These are phyloP conservation scores for Synodontis membranacea DNA, from an alignment of 2,113 vertebrate genomes.

Conservation along the genomic window DNA sequence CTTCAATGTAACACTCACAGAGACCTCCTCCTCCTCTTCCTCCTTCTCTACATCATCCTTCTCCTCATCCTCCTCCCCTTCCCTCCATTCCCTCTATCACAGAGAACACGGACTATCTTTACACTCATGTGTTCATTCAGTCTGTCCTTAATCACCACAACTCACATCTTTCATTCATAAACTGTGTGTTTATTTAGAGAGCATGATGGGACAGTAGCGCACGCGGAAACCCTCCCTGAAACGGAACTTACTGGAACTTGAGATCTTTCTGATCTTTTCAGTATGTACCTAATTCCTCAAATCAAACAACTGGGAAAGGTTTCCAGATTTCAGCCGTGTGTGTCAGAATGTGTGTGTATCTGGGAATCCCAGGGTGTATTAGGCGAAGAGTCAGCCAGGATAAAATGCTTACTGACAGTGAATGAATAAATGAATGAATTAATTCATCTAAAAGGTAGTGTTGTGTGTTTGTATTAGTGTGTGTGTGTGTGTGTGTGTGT, in stretches of 20 bases:
- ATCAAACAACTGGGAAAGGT: not conserved
- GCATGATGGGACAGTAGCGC: not conserved
- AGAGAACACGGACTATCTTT: not conserved
- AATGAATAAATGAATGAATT: not conserved
- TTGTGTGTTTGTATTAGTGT: conserved; percentile 67
- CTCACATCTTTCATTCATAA: not conserved
- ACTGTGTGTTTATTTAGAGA: not conserved
- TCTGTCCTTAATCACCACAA: not conserved
- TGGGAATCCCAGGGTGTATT: not conserved
- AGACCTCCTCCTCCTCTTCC: not conserved
- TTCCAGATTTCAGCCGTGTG: too few relatives aligned
- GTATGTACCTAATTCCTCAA: not conserved
- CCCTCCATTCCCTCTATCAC: not conserved
- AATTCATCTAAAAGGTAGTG: conserved; percentile 68
- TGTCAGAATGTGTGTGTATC: not conserved
- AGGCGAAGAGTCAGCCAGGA: not conserved
- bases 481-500: conserved; percentile 57
- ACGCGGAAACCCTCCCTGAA: not conserved
- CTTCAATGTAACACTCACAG: not conserved
- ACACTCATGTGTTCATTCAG: not conserved
- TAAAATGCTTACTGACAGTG: not conserved
- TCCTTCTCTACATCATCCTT: not conserved
- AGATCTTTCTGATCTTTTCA: not conserved
- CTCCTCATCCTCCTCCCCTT: not conserved
- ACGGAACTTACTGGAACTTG: not conserved